A percentile compares a stretch with the other conserved stretches of the same genome.
Conservation (phyloP, 2,888 invertebrate species). For the Graphium colonna region DNA sequence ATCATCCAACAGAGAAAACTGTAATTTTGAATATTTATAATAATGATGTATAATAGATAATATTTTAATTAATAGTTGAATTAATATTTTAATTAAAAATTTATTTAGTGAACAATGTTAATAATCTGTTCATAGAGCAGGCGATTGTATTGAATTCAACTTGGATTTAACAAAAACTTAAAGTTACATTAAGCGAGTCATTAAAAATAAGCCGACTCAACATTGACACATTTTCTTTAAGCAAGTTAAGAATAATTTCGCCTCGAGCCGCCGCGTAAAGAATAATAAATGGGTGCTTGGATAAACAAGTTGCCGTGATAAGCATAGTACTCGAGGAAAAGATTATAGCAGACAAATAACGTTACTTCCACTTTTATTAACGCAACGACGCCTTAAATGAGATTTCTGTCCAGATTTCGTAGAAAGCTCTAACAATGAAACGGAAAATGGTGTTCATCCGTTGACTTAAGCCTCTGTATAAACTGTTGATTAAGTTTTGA, state of each 20-base stretch:
- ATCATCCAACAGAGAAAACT: too few species aligned
- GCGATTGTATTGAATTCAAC: too few species aligned
- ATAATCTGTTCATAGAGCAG: too few species aligned
- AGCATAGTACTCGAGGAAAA: constrained; percentile 21
- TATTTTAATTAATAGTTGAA: too few species aligned
- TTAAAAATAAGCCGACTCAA: constrained; percentile 14
- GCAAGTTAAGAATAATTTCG: constrained; percentile 26
- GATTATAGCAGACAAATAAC: constrained; percentile 30
- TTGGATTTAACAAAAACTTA: too few species aligned
- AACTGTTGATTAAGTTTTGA: too few species aligned
- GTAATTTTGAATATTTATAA: too few species aligned
- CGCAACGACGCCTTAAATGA: constrained; percentile 18
- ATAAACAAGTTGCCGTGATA: constrained; percentile 22
- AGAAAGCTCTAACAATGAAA: background rate
- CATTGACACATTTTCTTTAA: constrained; percentile 10
- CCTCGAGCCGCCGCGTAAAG: constrained; percentile 25
- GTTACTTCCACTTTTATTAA: constrained; percentile 22
- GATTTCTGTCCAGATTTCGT: constrained; percentile 3
- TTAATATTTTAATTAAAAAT: too few species aligned
- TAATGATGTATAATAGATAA: too few species aligned
- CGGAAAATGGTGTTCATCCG: background rate
- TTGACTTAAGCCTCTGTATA: background rate
- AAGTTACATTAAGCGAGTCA: background rate
- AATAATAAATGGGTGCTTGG: constrained; percentile 31
- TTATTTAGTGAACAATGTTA: too few species aligned